These are phyloP conservation scores for Aptenodytes forsteri DNA, from an alignment of 2,113 vertebrate species.

Conservation along the genomic window DNA sequence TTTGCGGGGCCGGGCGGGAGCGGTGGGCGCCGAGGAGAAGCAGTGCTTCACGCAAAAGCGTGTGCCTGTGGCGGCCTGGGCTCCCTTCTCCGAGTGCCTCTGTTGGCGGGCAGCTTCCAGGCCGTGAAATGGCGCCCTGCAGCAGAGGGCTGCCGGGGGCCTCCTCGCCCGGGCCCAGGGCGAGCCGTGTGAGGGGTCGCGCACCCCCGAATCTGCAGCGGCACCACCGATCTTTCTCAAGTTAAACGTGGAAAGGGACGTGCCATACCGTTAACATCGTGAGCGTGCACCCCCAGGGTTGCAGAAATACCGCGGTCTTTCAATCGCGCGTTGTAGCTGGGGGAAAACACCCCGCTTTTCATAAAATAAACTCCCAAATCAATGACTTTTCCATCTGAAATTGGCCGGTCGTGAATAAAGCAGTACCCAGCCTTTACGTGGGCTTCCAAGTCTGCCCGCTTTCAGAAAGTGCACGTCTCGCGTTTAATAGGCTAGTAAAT, in stretches of 20 bases:
- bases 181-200: fast-evolving
- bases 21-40: not conserved
- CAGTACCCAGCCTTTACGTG: not conserved
- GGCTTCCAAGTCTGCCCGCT: not conserved
- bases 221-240: fast-evolving
- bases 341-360: fast-evolving
- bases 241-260: fast-evolving
- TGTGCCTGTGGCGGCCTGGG: not conserved
- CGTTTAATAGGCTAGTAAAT: not conserved
- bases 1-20: not conserved
- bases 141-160: fast-evolving
- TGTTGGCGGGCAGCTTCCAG: not conserved
- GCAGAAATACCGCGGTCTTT: fast-evolving
- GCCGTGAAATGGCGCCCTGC: too few species aligned
- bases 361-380: not conserved
- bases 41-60: fast-evolving
- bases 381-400: not conserved
- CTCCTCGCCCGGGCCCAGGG: fast-evolving
- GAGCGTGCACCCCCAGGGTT: fast-evolving
- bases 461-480: fast-evolving
- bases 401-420: fast-evolving
- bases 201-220: not conserved
- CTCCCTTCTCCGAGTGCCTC: too few species aligned
- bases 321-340: fast-evolving
- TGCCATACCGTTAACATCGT: fast-evolving